Evolutionary conservation across 2,888 invertebrate species (phyloP).

Genomic region (Encarsia formosa): DNA sequence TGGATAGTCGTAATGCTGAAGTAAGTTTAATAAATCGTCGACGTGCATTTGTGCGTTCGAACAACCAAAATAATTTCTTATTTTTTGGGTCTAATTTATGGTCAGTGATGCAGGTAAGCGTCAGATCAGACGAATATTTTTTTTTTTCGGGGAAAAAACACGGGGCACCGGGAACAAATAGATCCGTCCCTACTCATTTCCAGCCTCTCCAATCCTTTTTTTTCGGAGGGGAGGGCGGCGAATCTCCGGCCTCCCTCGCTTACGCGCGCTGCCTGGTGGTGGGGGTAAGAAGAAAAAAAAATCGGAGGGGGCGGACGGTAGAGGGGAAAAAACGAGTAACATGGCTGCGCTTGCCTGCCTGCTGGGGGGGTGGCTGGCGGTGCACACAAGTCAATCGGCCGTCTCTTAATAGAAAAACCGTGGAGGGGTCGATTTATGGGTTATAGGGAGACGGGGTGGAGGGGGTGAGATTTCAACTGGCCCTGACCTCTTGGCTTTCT

Average conservation of each 20-base stretch:
- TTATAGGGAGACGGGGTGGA: conserved; percentile 51
- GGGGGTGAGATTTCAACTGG: too few species aligned
- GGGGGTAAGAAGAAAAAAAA: conserved; percentile 1
- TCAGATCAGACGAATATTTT: too few species aligned
- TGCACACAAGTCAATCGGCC: conserved; percentile 50
- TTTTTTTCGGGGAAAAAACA: not conserved
- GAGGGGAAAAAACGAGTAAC: conserved; percentile 8
- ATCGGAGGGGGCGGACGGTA: not conserved
- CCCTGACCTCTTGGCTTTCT: conserved; percentile 23
- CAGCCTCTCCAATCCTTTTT: conserved; percentile 5
- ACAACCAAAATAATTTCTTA: too few species aligned
- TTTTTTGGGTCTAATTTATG: too few species aligned
- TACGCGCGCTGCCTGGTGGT: conserved; percentile 7
- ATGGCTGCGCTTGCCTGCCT: too few species aligned
- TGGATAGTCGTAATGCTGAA: too few species aligned
- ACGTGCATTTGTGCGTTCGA: too few species aligned
- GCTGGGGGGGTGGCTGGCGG: conserved; percentile 41
- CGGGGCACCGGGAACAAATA: conserved; percentile 4
- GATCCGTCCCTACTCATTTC: conserved; percentile 9
- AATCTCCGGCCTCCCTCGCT: conserved; percentile 1
- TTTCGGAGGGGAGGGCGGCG: conserved; percentile 8
- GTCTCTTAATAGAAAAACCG: conserved; percentile 51
- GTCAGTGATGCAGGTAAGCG: too few species aligned
- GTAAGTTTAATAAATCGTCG: too few species aligned
- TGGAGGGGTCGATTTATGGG: conserved; percentile 51